Percentiles rank a stretch among this genome's conserved stretches.
phyloP scores from a whole-genome alignment of 2,113 vertebrate species.

The Thryonomys swinderianus region DNA sequence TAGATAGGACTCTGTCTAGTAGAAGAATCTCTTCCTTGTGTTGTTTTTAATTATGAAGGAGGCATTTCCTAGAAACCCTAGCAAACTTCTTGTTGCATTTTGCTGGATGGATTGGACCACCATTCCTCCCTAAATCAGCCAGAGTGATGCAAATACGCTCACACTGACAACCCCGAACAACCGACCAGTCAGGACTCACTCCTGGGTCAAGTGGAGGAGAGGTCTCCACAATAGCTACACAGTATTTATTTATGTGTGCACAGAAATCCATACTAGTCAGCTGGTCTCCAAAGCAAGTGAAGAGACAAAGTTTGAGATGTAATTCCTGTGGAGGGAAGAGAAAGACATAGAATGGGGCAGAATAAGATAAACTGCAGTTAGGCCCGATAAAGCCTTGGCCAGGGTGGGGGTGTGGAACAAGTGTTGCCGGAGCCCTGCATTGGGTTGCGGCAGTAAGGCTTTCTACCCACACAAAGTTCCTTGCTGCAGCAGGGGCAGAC shows the following conservation, averaged over 20 bases:
- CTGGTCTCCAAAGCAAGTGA: background rate
- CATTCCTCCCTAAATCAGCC: background rate
- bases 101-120: background rate
- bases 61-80: background rate
- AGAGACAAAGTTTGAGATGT: background rate
- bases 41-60: background rate
- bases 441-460: background rate
- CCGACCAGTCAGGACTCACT: background rate
- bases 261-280: background rate
- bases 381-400: background rate
- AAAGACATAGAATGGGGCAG: background rate
- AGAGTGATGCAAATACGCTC: background rate
- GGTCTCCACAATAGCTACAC: background rate
- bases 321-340: background rate
- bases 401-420: background rate
- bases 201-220: background rate
- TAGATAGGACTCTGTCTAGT: background rate
- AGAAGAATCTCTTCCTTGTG: background rate
- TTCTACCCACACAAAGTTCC: background rate
- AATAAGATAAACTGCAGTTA: background rate
- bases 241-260: fast-evolving
- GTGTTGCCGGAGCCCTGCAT: background rate
- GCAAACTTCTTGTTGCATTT: background rate
- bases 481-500: background rate
- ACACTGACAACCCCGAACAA: background rate